phyloP scores from a whole-genome alignment of 2,113 vertebrate species.

The Hassar affinis region DNA sequence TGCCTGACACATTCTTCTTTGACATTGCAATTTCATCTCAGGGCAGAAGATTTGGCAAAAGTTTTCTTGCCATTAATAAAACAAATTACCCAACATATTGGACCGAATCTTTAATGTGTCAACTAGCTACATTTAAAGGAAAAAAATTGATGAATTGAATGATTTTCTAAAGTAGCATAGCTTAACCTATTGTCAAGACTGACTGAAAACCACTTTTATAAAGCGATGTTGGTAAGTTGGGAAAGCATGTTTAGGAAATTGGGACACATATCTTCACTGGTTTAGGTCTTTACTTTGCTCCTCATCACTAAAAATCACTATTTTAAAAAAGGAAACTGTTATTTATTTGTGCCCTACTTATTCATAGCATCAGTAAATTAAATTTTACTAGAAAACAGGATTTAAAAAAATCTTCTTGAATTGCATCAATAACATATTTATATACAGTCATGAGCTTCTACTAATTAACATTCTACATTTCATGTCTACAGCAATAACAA shows the following conservation, averaged over 20 bases:
- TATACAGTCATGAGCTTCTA: background rate
- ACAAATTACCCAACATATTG: background rate
- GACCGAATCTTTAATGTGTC: background rate
- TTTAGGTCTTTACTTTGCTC: background rate
- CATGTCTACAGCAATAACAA: background rate
- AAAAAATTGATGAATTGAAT: too few species aligned
- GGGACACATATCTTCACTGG: background rate
- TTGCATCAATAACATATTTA: background rate
- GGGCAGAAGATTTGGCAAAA: background rate
- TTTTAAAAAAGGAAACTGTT: background rate
- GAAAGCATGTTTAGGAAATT: background rate
- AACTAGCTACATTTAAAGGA: background rate
- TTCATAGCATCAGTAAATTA: background rate
- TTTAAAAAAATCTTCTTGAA: background rate
- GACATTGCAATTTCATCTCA: background rate
- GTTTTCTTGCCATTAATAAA: background rate
- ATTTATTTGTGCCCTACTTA: background rate
- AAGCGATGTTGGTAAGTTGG: background rate
- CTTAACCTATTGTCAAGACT: background rate
- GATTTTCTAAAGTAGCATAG: too few species aligned
- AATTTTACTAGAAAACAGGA: background rate
- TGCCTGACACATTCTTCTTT: background rate
- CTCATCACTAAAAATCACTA: background rate
- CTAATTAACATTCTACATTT: background rate
- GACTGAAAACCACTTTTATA: background rate